Evolutionary conservation across 2,797 vertebrate genomes (phyloP), one percentile per base, ranked within the genome.

Genomic region (Mus caroli): DNA sequence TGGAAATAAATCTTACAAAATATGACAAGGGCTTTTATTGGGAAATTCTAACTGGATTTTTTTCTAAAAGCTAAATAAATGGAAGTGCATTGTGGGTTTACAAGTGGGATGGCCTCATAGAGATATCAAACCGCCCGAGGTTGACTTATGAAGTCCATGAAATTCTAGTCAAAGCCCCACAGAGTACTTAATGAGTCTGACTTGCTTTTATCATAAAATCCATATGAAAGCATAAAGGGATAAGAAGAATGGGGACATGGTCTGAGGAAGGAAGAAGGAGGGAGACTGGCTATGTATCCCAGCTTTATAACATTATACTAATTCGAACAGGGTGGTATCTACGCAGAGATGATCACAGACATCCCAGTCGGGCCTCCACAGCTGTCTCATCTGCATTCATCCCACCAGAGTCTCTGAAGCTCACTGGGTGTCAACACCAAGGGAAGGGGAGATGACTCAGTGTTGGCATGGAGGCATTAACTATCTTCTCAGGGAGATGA

Each of bases 1-100:
- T 92, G 82, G 60, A 37, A 83, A 19, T 54, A 88, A 90, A 92
- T 64, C 88, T 90, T 64, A 58, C 54, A 64, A 54, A n/a, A 90
- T 20, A 8, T 4, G 19, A 95, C 40, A 5, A 37, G 67, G 54
- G 60, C 28, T 93, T 90, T 77, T 71, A 89, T 37, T 91, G 69
- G 80, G 87, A 94, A 96, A 91, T n/a, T 34, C 31, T 71, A 50
- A 77, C 26, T 15, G n/a, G 28, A 17, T 56, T 71, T 71, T 69
- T 14, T 46, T 80, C 4, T 54, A 97, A 92, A 40, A 58, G 14
- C 37, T 14, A 62, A 92, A 28, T 78, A 20, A 85, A 22, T 71
- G 12, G 17, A 92, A 88, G 46, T 69, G 12, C 3, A 37, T 26
- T 89, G 15, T 69, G 46, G 50, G 77, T 84, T 96, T 76, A 50